Evolutionary conservation across 1,140 invertebrate species (phyloP).

Genomic region (Tetragnatha versicolor): DNA sequence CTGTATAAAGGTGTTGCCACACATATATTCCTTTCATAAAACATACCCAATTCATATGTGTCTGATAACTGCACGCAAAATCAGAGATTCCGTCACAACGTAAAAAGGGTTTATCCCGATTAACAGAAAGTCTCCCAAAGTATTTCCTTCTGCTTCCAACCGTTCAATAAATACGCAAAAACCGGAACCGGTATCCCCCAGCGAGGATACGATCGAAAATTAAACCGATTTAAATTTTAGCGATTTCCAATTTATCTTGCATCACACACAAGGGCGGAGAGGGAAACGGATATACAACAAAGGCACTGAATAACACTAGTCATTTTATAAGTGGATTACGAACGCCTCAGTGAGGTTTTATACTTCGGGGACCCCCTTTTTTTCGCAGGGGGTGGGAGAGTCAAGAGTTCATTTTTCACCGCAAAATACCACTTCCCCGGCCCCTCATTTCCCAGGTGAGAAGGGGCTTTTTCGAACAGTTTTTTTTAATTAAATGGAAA

Average conservation of each 20-base stretch:
- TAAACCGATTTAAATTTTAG: constrained; percentile 26
- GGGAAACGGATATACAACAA: constrained; percentile 34
- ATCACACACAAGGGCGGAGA: background rate
- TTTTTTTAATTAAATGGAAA: constrained; percentile 45
- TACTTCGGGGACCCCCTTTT: constrained; percentile 24
- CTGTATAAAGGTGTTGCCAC: too few species aligned
- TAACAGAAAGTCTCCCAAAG: too few species aligned
- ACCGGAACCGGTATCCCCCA: too few species aligned
- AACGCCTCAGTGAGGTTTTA: constrained; percentile 32
- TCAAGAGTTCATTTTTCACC: constrained; percentile 46
- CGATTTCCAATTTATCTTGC: constrained; percentile 17
- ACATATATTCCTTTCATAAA: too few species aligned
- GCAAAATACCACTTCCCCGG: constrained; percentile 34
- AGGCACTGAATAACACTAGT: constrained; percentile 44
- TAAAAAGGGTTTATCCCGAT: too few species aligned
- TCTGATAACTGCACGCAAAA: too few species aligned
- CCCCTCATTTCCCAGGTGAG: constrained; percentile 41
- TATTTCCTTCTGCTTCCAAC: too few species aligned
- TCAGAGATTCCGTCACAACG: too few species aligned
- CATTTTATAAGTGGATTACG: constrained; percentile 51
- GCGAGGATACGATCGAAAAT: constrained; percentile 10
- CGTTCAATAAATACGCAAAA: too few species aligned
- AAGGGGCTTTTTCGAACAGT: too few species aligned
- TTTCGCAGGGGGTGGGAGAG: background rate
- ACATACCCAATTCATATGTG: too few species aligned